These are phyloP conservation scores for Brachystomella parvula DNA, from an alignment of 1,140 invertebrate species.

Conservation along the genomic window DNA sequence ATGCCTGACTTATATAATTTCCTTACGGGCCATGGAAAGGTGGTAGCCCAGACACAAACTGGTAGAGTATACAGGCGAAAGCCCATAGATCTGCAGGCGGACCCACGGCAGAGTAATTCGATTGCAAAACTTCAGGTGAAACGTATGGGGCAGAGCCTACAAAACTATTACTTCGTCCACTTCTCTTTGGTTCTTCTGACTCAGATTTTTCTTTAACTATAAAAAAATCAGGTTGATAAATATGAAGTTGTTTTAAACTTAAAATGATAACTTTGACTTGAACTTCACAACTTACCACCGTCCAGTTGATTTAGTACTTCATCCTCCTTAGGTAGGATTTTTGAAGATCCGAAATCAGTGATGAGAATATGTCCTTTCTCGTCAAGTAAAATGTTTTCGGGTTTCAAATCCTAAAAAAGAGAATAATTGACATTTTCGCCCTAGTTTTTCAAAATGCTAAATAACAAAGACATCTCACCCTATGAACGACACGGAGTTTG, in stretches of 20 bases:
- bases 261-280: neutral
- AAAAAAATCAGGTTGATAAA: too few relatives aligned
- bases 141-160: slow-evolving; percentile 99
- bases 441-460: too few relatives aligned
- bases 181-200: neutral
- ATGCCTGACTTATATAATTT: too few relatives aligned
- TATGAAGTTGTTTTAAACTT: neutral
- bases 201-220: slow-evolving; percentile 1
- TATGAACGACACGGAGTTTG: slow-evolving; percentile 80
- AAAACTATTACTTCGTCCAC: slow-evolving; percentile 68
- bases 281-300: neutral
- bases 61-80: slow-evolving; percentile 92
- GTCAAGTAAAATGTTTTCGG: slow-evolving; percentile 80
- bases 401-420: slow-evolving; percentile 86
- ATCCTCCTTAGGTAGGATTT: slow-evolving; percentile 59
- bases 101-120: slow-evolving; percentile 58
- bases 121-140: slow-evolving; percentile 85
- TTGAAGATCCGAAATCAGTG: slow-evolving; percentile 95
- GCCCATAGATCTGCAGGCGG: slow-evolving; percentile 94
- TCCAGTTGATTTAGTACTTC: slow-evolving; percentile 19
- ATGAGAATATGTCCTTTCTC: slow-evolving; percentile 94
- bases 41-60: slow-evolving; percentile 87
- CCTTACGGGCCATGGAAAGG: slow-evolving; percentile 75
- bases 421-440: too few relatives aligned
- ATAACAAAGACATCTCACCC: too few relatives aligned